A percentile compares a stretch with the other conserved stretches of the same genome.
Conservation (phyloP, 1,140 invertebrate species). For the Olivierus martensii region DNA sequence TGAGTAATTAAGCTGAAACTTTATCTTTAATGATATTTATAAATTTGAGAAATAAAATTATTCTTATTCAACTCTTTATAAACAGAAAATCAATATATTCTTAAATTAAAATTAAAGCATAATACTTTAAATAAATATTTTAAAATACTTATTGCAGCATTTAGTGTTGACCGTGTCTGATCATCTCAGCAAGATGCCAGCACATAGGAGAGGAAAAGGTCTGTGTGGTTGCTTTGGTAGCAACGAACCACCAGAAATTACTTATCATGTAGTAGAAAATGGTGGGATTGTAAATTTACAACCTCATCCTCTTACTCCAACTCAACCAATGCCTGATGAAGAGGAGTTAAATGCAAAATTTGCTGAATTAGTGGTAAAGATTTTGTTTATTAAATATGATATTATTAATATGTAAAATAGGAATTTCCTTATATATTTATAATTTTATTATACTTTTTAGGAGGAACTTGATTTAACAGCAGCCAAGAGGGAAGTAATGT, state of each 20-base stretch:
- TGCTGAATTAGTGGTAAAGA: constrained; percentile 70
- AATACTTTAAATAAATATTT: too few relatives aligned
- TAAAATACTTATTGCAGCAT: too few relatives aligned
- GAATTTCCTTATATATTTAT: background rate
- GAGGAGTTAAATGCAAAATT: constrained; percentile 87
- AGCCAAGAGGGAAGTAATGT: constrained; percentile 73
- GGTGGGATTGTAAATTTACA: constrained; percentile 69
- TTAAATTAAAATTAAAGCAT: too few relatives aligned
- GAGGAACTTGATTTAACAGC: constrained; percentile 87
- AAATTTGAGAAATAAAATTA: too few relatives aligned
- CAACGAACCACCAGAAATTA: constrained; percentile 81
- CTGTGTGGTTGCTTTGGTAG: constrained; percentile 36
- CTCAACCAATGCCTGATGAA: constrained; percentile 79
- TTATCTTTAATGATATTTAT: too few relatives aligned
- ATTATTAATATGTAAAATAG: too few relatives aligned
- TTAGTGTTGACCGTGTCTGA: too few relatives aligned
- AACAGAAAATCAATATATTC: too few relatives aligned
- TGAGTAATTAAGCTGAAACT: too few relatives aligned
- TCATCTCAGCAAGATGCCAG: constrained; percentile 5
- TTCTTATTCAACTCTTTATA: too few relatives aligned
- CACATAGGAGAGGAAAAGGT: constrained; percentile 8
- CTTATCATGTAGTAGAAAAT: constrained; percentile 74
- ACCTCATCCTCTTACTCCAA: constrained; percentile 53
- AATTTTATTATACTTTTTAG: constrained; percentile 28
- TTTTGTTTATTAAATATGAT: background rate